Evolutionary conservation across 2,888 invertebrate genomes (phyloP).

Genomic region (Drosophila anomalipes): DNA sequence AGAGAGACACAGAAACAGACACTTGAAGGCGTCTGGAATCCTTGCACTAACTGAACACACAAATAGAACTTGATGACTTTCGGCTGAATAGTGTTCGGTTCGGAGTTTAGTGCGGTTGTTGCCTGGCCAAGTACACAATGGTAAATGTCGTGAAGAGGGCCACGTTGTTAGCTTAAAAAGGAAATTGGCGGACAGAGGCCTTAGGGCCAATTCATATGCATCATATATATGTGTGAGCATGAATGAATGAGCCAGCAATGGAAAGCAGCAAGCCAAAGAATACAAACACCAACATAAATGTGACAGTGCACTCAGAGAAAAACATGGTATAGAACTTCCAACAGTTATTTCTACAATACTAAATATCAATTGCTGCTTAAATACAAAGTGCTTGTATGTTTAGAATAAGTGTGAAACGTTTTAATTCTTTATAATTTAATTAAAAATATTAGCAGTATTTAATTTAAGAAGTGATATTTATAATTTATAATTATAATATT

Average conservation of each 20-base stretch:
- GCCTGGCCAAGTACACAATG: conserved; percentile 83
- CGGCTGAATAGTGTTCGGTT: conserved; percentile 13
- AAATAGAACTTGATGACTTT: conserved; percentile 38
- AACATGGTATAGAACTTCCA: not conserved
- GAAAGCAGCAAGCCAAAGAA: conserved; percentile 44
- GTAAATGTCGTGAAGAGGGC: conserved; percentile 82
- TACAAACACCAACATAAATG: conserved; percentile 26
- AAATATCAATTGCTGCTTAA: not conserved
- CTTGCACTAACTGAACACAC: conserved; percentile 58
- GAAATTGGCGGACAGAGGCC: conserved; percentile 71
- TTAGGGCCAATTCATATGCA: conserved; percentile 33
- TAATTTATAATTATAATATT: too few relatives aligned
- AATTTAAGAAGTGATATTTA: not conserved
- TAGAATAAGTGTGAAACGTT: not conserved
- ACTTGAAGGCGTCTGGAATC: conserved; percentile 59
- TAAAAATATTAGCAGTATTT: not conserved
- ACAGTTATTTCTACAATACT: not conserved
- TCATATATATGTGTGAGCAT: conserved; percentile 27
- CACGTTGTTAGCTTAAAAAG: conserved; percentile 83
- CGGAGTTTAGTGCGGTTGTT: conserved; percentile 45
- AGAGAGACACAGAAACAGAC: conserved; percentile 23
- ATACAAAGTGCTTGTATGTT: not conserved
- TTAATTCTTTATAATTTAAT: not conserved
- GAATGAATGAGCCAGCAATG: conserved; percentile 47
- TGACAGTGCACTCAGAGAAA: conserved; percentile 14